A percentile compares a stretch with the other conserved stretches of the same genome.
phyloP scores from a whole-genome alignment of 2,113 vertebrate species.

The Tamias sibiricus region DNA sequence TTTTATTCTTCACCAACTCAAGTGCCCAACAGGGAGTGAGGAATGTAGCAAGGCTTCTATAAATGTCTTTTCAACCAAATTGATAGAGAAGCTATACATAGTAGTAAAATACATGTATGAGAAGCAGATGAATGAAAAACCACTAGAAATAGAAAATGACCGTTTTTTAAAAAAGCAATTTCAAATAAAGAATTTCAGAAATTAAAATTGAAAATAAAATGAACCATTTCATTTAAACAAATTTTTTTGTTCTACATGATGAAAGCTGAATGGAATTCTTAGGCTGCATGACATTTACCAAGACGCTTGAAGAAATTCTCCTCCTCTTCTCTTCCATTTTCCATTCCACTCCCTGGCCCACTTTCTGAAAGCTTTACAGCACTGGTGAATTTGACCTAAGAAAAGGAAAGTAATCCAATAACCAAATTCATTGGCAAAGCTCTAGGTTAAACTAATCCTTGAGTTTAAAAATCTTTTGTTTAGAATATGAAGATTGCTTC shows the following conservation, averaged over 20 bases:
- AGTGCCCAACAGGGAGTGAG: neutral
- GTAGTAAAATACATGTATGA: neutral
- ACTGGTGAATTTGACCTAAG: constrained; percentile 98
- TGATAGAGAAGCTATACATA: constrained; percentile 36
- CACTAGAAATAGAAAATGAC: constrained; percentile 63
- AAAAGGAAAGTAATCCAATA: neutral
- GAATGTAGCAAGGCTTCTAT: neutral
- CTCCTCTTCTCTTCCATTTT: constrained; percentile 97
- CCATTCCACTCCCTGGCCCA: constrained; percentile 89
- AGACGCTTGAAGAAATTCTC: constrained; percentile 99
- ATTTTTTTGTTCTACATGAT: constrained; percentile 95
- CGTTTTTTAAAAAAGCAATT: neutral
- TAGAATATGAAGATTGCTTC: neutral
- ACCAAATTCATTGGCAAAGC: neutral
- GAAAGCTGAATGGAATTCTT: constrained; percentile 94
- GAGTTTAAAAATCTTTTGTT: neutral
- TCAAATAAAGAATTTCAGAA: neutral
- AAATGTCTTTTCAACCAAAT: neutral
- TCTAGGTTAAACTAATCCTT: neutral
- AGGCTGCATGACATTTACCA: constrained; percentile 97
- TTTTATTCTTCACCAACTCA: neutral
- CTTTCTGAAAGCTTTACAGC: constrained; percentile 97
- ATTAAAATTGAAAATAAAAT: constrained; percentile 75
- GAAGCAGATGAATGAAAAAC: constrained; percentile 71
- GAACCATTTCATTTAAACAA: constrained; percentile 91